Evolutionary conservation across 37 sponge, comb jelly and placozoan species (phyloP).

Genomic region (Geodia barretti): DNA sequence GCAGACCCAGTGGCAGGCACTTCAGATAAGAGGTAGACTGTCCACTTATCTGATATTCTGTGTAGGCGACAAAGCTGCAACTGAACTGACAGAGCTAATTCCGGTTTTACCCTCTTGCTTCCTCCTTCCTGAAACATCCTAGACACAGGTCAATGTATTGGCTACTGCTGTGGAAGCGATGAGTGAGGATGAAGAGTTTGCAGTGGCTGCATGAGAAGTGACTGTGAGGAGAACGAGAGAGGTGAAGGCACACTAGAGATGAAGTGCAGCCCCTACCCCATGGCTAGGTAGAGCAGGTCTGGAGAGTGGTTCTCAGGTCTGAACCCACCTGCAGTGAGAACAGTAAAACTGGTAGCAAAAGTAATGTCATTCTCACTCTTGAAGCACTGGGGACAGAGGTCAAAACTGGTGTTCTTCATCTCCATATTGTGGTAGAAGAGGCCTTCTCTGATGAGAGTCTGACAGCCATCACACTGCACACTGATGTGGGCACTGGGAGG

Average conservation of each 20-base stretch:
- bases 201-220: slow-evolving; percentile 50
- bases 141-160: slow-evolving; percentile 70
- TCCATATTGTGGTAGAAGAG: slow-evolving; percentile 68
- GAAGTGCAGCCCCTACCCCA: not conserved
- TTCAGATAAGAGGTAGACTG: slow-evolving; percentile 47
- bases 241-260: not conserved
- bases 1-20: slow-evolving; percentile 21
- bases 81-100: not conserved
- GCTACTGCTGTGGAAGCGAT: slow-evolving; percentile 61
- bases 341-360: not conserved
- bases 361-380: slow-evolving; percentile 28
- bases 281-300: not conserved
- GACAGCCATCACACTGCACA: slow-evolving; percentile 69
- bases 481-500: not conserved
- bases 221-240: not conserved
- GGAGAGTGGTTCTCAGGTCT: not conserved
- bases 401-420: slow-evolving; percentile 14
- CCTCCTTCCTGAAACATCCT: slow-evolving; percentile 74
- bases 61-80: not conserved
- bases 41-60: slow-evolving; percentile 53
- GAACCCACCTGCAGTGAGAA: not conserved
- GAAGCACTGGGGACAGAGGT: slow-evolving; percentile 71
- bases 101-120: slow-evolving; percentile 23
- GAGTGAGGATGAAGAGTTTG: slow-evolving; percentile 44
- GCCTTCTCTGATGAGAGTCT: slow-evolving; percentile 2